Conservation (phyloP, 2,797 vertebrate species). For the Hoplostethus mediterraneus region DNA sequence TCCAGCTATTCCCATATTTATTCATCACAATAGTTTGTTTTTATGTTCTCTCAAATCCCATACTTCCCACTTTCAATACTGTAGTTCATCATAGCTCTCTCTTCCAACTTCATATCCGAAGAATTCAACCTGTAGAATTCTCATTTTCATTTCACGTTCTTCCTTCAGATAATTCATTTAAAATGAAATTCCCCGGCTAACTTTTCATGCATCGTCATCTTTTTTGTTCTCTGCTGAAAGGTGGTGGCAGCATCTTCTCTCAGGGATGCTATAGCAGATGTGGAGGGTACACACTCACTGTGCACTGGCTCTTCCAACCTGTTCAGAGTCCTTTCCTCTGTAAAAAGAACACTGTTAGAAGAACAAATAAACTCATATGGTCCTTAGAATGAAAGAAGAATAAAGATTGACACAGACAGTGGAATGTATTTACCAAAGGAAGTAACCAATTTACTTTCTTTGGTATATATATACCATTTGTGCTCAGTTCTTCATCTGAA, state of each 20-base stretch:
- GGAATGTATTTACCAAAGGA: constrained; percentile 6
- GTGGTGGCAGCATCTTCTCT: constrained; percentile 31
- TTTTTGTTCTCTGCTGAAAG: constrained; percentile 21
- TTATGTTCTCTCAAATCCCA: no score
- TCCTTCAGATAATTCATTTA: constrained; percentile 19
- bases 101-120: neutral
- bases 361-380: constrained; percentile 5
- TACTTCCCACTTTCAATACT: no score
- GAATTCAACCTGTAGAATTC: constrained; percentile 13
- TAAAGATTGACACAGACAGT: constrained; percentile 17
- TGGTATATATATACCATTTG: constrained; percentile 26
- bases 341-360: constrained; percentile 19
- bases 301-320: constrained; percentile 21
- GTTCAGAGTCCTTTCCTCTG: constrained; percentile 7
- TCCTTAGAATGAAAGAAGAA: constrained; percentile 24
- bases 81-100: no score
- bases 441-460: constrained; percentile 14
- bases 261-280: constrained; percentile 26
- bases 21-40: no score
- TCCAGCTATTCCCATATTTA: no score
- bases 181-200: constrained; percentile 19
- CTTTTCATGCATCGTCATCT: constrained; percentile 2
- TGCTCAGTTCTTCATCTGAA: constrained; percentile 14
- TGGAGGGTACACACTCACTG: constrained; percentile 22
- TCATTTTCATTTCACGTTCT: constrained; percentile 24